These are phyloP conservation scores for Ahaetulla prasina DNA, from an alignment of 2,113 vertebrate genomes.

Conservation along the genomic window DNA sequence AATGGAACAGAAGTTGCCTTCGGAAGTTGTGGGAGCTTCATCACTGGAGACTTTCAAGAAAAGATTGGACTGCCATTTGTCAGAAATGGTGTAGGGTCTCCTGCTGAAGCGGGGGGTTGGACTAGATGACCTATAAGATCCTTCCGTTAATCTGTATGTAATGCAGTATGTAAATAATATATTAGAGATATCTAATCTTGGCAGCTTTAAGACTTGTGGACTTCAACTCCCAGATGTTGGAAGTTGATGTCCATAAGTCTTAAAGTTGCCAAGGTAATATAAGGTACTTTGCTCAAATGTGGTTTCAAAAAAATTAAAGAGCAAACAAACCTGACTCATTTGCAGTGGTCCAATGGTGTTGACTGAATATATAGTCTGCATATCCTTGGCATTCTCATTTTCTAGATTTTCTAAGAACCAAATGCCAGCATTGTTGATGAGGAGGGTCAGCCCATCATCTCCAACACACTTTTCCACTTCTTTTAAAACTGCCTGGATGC, in stretches of 20 bases:
- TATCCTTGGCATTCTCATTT: neutral
- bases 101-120: too few species aligned
- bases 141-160: too few species aligned
- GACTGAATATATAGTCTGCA: neutral
- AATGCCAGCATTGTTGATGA: neutral
- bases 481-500: neutral
- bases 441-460: neutral
- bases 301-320: neutral
- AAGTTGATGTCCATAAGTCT: neutral
- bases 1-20: too few species aligned
- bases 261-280: neutral
- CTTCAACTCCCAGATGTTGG: neutral
- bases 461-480: neutral
- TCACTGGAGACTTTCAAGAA: too few species aligned
- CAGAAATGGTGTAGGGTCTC: too few species aligned
- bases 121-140: too few species aligned
- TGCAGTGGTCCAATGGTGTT: neutral
- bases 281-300: neutral
- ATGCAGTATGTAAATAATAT: too few species aligned
- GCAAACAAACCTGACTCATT: slow-evolving; percentile 3
- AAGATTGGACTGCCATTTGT: too few species aligned
- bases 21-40: too few species aligned
- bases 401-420: neutral
- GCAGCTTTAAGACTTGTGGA: neutral
- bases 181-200: neutral